Conservation (phyloP, 2,113 vertebrate species). For the Erinaceus europaeus region DNA sequence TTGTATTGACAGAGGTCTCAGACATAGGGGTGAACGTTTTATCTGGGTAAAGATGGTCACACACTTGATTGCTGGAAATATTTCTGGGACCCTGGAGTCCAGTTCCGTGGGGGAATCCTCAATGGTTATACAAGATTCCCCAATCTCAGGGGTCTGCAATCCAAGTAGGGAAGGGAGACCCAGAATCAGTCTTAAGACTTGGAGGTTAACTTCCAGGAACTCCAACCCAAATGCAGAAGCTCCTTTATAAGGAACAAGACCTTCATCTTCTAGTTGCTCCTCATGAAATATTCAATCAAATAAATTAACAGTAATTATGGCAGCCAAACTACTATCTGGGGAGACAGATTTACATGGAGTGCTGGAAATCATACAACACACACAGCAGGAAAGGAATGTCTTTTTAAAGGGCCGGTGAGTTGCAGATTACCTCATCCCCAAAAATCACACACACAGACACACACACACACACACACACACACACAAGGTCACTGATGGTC, state of each 20-base stretch:
- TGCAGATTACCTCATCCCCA: not conserved
- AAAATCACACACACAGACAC: too few species aligned
- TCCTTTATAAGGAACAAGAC: not conserved
- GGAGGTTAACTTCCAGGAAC: not conserved
- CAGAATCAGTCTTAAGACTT: not conserved
- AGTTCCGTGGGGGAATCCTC: not conserved
- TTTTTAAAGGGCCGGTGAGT: not conserved
- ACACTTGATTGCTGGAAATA: not conserved
- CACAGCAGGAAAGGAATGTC: not conserved
- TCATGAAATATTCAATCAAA: not conserved
- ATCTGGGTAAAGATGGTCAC: not conserved
- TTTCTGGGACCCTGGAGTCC: not conserved
- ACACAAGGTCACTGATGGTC: too few species aligned
- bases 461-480: too few species aligned
- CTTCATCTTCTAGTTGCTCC: not conserved
- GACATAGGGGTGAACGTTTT: not conserved
- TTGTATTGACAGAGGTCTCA: not conserved
- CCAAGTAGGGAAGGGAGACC: not conserved
- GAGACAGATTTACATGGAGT: not conserved
- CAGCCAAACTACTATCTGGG: not conserved
- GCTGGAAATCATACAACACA: too few species aligned
- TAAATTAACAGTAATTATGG: not conserved
- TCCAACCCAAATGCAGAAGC: not conserved
- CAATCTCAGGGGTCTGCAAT: not conserved
- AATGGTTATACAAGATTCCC: not conserved